Conservation (phyloP, 2,888 invertebrate species). For the Pammene aurita region DNA sequence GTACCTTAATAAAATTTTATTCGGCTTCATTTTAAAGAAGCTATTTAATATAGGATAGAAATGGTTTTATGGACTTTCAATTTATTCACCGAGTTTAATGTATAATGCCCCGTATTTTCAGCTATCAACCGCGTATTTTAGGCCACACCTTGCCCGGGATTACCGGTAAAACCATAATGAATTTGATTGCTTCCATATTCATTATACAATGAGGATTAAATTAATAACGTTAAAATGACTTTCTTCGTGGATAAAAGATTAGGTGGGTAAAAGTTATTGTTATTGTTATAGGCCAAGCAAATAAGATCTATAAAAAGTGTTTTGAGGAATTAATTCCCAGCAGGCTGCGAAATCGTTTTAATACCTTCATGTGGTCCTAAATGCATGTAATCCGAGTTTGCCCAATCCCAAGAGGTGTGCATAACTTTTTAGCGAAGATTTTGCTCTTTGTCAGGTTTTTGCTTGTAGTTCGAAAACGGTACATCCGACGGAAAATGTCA, state of each 20-base stretch:
- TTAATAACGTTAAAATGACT: slow-evolving; percentile 37
- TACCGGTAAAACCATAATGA: slow-evolving; percentile 65
- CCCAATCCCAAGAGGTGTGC: no score
- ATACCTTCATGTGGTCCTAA: no score
- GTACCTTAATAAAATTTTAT: slow-evolving; percentile 56
- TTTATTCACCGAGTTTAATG: slow-evolving; percentile 71
- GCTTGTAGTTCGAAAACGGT: no score
- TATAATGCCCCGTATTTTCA: slow-evolving; percentile 67
- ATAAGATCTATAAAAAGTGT: no score
- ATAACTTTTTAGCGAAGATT: no score
- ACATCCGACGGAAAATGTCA: no score
- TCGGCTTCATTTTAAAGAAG: slow-evolving; percentile 54
- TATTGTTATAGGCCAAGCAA: neutral
- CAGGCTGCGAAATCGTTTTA: no score
- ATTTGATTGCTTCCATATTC: slow-evolving; percentile 64
- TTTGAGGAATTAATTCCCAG: no score
- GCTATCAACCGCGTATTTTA: slow-evolving; percentile 56
- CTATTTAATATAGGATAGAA: slow-evolving; percentile 59
- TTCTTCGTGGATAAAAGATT: slow-evolving; percentile 7
- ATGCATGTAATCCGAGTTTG: no score
- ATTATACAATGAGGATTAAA: slow-evolving; percentile 38
- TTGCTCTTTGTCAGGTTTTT: no score
- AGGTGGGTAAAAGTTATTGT: neutral
- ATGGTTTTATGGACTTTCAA: slow-evolving; percentile 70
- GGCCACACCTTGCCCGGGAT: slow-evolving; percentile 50